Conservation (phyloP, 1,140 invertebrate genomes). For the Ceratosolen fusciceps region DNA sequence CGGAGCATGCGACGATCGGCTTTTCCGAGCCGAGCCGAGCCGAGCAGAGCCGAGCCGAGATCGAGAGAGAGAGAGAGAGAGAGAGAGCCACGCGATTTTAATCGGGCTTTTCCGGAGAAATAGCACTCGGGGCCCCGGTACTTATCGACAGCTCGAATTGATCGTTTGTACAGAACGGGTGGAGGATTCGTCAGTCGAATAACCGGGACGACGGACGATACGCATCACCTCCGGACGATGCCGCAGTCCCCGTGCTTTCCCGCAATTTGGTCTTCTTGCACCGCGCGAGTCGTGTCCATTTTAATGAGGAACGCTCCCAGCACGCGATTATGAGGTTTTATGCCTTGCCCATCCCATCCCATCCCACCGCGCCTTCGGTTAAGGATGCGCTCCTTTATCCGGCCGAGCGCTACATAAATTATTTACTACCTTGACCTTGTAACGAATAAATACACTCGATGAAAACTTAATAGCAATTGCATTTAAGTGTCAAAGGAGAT, state of each 20-base stretch:
- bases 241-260: background rate
- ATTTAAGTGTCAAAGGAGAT: background rate
- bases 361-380: background rate
- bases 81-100: too few species aligned
- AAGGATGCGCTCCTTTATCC: background rate
- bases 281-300: slow-evolving; percentile 1
- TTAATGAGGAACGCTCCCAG: slow-evolving; percentile 17
- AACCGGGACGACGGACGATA: too few species aligned
- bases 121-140: too few species aligned
- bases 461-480: slow-evolving; percentile 15
- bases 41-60: too few species aligned
- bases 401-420: background rate
- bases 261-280: background rate
- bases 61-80: too few species aligned
- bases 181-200: too few species aligned
- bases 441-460: slow-evolving; percentile 1
- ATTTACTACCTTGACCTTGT: background rate
- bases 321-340: slow-evolving; percentile 13
- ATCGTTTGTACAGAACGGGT: too few species aligned
- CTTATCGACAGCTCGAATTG: too few species aligned
- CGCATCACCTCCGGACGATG: background rate
- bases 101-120: too few species aligned
- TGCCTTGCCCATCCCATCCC: background rate
- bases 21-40: too few species aligned
- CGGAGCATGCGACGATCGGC: too few species aligned